Evolutionary conservation across 2,888 invertebrate genomes (phyloP), one percentile per base, ranked within the genome.

Genomic region (Heliothis peltigera): DNA sequence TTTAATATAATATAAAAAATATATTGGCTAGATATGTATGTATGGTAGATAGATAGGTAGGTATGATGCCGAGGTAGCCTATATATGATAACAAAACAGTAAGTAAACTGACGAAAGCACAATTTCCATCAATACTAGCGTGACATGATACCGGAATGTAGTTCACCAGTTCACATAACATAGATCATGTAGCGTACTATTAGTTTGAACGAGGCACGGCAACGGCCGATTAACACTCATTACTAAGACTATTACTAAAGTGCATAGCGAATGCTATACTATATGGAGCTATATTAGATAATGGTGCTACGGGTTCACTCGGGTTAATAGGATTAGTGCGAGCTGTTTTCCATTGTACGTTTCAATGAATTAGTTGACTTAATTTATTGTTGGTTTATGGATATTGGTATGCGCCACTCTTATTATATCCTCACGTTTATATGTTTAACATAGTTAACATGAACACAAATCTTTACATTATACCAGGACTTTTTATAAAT

Each of bases 261-360:
- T 86, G 87, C 89, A 90, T 84, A 83, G 82, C 83, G 82, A 87
- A 89, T 86, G 82, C 70, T 81, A 81, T 79, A 81, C 78, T 51
- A 43, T 47, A 53, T 44, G 43, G 43, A 22, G 43, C 56, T 84
- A 82, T 84, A 84, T 78, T 83, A 88, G 86, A 87, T 88, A 89
- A 87, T 87, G 80, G 80, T 73, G 70, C 47, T 71, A 67, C 64
- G 80, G 80, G 86, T 86, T 85, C 87, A 87, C 61, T 56, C 78
- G 82, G 89, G 89, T 87, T 89, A 90, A 91, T 90, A 86, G 87
- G 85, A 87, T 90, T 88, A 90, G 83, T 81, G 82, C 84, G 86
- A 85, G 89, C 86, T 81, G 80, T 82, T 84, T 84, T 80, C 85
- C 78, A 86, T 86, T 84, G 82, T 83, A 83, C 83, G 80, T 81